Base-by-base conservation (phyloP, 2,888 invertebrate species). In the Parnassius smintheus region DNA sequence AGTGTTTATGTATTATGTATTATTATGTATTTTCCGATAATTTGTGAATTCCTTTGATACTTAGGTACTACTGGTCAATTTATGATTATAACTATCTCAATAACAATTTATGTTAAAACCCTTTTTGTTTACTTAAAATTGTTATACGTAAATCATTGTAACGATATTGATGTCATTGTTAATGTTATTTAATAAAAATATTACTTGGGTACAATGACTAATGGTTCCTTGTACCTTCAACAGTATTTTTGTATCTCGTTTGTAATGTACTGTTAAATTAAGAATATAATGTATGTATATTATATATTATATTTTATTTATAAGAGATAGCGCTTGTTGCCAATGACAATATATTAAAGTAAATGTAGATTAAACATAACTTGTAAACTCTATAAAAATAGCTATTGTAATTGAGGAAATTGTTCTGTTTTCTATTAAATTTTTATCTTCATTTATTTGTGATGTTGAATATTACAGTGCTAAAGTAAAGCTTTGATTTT, bases 191-290 rank as follows among this genome's bases (percentile, higher is more conserved):
- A 59, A 18, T 51, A 12, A 42, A 56, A 56, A 48, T 51, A 48
- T 56, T 25, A 35, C 18, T 52, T 46, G 13, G 50, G 44, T 57
- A 57, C 45, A 60, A 18, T 60, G 45, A 54, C 18, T 41, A 64
- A n/a, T 25, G 13, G 44, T 51, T 59, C 56, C n/a, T 9, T n/a
- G 46, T 60, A 57, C 44, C 13, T 64, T 72, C 66, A 72, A 69
- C 74, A 79, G 80, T 86, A 86, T 86, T 86, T 86, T 86, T 85
- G 77, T 86, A 86, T 78, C 77, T 72, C 76, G 68, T 80, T 79
- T 82, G 76, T 83, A 77, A 75, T 74, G 65, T 72, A 71, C 67
- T 69, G 66, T 69, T 64, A 61, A 55, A 53, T 25, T 57, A 64
- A 57, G 62, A 44, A 44, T 44, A 44, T 42, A 56, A 42, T 22